These are phyloP conservation scores for Caretta caretta DNA, from an alignment of 2,113 vertebrate species.

Conservation along the genomic window DNA sequence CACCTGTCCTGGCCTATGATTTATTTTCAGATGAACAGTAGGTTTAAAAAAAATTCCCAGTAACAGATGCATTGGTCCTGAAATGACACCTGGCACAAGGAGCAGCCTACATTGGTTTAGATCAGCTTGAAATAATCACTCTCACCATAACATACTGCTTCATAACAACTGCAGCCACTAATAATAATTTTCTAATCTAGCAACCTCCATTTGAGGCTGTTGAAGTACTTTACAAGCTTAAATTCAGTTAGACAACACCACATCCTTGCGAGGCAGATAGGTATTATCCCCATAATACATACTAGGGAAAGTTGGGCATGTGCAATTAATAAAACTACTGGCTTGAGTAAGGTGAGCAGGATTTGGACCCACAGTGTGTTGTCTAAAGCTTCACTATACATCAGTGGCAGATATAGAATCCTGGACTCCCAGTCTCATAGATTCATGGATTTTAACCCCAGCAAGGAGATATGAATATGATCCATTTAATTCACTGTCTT, in stretches of 20 bases:
- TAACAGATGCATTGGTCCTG: slow-evolving; percentile 59
- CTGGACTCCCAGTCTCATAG: neutral
- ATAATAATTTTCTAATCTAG: neutral
- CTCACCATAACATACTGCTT: neutral
- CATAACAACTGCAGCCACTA: neutral
- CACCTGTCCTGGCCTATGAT: slow-evolving; percentile 62
- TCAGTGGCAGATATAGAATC: neutral
- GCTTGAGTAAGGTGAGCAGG: neutral
- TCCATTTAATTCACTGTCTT: neutral
- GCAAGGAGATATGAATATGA: neutral
- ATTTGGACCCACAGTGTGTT: neutral
- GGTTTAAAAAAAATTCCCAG: neutral
- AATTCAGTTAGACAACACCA: neutral
- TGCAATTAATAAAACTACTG: neutral
- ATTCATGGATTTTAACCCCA: neutral
- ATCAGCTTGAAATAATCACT: neutral
- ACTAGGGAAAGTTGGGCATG: neutral
- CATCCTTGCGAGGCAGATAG: neutral
- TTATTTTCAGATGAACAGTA: slow-evolving; percentile 61
- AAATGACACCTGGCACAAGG: slow-evolving; percentile 30
- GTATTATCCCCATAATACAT: neutral
- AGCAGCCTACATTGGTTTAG: slow-evolving; percentile 1
- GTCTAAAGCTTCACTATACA: neutral
- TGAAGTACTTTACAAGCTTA: neutral
- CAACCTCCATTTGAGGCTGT: neutral